Evolutionary conservation across 2,113 vertebrate genomes (phyloP).

Genomic region (Hymenochirus boettgeri): DNA sequence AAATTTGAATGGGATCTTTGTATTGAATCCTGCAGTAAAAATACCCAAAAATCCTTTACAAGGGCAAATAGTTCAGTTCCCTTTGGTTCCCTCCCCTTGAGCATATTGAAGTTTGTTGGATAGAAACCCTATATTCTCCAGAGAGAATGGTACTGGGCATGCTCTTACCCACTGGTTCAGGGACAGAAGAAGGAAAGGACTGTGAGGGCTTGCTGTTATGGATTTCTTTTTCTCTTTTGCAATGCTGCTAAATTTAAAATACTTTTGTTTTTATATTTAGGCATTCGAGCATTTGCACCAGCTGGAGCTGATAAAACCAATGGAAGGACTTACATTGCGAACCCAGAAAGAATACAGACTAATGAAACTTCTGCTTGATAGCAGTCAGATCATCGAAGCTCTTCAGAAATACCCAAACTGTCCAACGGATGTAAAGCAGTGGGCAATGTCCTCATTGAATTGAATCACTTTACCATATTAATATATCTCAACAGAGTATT

Average conservation of each 20-base stretch:
- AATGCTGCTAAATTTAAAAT: neutral
- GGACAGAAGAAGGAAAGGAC: no score
- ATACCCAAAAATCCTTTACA: no score
- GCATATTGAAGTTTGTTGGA: no score
- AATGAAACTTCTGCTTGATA: slow-evolving; percentile 83
- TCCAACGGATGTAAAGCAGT: slow-evolving; percentile 87
- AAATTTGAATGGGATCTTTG: no score
- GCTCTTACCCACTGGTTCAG: no score
- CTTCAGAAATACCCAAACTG: slow-evolving; percentile 92
- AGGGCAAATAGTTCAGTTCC: no score
- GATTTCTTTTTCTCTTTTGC: no score
- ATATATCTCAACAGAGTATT: no score
- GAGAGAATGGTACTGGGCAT: neutral
- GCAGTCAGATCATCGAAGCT: slow-evolving; percentile 84
- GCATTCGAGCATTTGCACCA: slow-evolving; percentile 91
- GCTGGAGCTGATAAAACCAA: slow-evolving; percentile 79
- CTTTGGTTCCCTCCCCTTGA: no score
- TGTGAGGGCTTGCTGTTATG: no score
- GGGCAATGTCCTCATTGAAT: slow-evolving; percentile 79
- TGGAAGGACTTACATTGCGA: slow-evolving; percentile 66
- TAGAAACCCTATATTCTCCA: neutral
- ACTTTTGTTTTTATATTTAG: slow-evolving; percentile 52
- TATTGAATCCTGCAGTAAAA: no score
- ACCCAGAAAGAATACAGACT: slow-evolving; percentile 81
- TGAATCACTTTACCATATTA: no score